A percentile compares a stretch with the other conserved stretches of the same genome.
Conservation (phyloP, 2,797 vertebrate genomes). For the Anabas testudineus region DNA sequence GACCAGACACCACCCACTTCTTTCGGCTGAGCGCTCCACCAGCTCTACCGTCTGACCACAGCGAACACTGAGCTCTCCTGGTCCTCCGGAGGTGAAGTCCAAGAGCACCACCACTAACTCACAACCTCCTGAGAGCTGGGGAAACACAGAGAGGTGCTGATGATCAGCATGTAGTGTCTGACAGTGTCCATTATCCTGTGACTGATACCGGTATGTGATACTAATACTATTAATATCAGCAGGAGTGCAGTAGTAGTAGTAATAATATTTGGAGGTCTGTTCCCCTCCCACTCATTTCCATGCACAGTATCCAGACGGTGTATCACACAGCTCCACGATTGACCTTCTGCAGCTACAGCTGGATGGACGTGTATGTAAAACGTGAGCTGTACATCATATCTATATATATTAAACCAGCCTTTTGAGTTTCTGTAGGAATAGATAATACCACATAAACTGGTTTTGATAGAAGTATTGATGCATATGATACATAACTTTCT, state of each 20-base stretch:
- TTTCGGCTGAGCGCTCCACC: conserved; percentile 92
- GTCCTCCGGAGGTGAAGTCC: conserved; percentile 89
- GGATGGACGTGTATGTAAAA: not conserved
- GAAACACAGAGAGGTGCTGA: conserved; percentile 3
- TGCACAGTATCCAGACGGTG: conserved; percentile 16
- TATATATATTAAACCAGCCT: too few relatives aligned
- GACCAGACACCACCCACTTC: conserved; percentile 94
- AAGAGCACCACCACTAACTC: conserved; percentile 95
- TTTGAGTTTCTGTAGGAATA: too few relatives aligned
- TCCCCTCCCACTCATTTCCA: too few relatives aligned
- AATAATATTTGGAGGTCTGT: too few relatives aligned
- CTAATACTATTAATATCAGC: too few relatives aligned
- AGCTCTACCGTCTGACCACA: conserved; percentile 97
- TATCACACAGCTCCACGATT: conserved; percentile 14
- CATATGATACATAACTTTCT: too few relatives aligned
- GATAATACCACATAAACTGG: not conserved
- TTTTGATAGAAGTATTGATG: too few relatives aligned
- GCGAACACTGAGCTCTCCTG: conserved; percentile 93
- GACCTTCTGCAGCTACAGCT: conserved; percentile 1
- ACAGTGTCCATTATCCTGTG: too few relatives aligned
- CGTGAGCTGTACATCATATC: too few relatives aligned
- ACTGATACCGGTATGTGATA: too few relatives aligned
- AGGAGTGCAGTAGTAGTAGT: too few relatives aligned
- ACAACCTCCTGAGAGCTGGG: conserved; percentile 93
- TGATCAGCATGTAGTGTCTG: too few relatives aligned